phyloP scores from a whole-genome alignment of 1,140 invertebrate genomes.

The Formica exsecta region DNA sequence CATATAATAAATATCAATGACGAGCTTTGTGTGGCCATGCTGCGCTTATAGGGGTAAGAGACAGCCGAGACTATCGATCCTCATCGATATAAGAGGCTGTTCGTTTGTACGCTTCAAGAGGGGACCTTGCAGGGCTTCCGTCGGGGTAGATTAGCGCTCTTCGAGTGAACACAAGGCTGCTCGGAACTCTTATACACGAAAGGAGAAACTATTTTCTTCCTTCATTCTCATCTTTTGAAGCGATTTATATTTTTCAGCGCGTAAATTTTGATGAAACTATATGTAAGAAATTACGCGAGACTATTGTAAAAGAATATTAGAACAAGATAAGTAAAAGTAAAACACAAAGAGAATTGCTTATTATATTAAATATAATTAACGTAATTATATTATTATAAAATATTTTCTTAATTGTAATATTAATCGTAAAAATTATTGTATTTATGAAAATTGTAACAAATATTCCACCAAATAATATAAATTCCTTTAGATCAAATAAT shows the following conservation, averaged over 20 bases:
- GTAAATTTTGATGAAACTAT: neutral
- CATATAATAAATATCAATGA: conserved; percentile 65
- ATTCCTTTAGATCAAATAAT: neutral
- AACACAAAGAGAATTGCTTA: neutral
- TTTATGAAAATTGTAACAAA: neutral
- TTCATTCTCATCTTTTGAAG: conserved; percentile 7
- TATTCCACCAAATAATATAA: neutral
- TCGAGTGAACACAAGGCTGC: conserved; percentile 71
- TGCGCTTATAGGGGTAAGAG: neutral
- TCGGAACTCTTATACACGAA: conserved; percentile 25
- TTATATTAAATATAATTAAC: neutral
- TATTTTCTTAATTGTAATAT: neutral
- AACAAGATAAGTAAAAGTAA: neutral
- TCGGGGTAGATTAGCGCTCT: conserved; percentile 79
- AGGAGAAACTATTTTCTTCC: conserved; percentile 7
- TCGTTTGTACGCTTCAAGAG: conserved; percentile 77
- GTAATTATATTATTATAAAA: neutral
- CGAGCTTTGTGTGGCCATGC: neutral
- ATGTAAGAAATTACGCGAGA: neutral
- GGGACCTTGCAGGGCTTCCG: conserved; percentile 79
- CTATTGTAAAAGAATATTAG: neutral
- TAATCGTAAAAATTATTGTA: neutral
- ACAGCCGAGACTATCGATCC: conserved; percentile 68
- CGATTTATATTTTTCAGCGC: neutral
- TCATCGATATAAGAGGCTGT: conserved; percentile 75